Evolutionary conservation across 2,888 invertebrate genomes (phyloP).

Genomic region (Entomobrya proxima): DNA sequence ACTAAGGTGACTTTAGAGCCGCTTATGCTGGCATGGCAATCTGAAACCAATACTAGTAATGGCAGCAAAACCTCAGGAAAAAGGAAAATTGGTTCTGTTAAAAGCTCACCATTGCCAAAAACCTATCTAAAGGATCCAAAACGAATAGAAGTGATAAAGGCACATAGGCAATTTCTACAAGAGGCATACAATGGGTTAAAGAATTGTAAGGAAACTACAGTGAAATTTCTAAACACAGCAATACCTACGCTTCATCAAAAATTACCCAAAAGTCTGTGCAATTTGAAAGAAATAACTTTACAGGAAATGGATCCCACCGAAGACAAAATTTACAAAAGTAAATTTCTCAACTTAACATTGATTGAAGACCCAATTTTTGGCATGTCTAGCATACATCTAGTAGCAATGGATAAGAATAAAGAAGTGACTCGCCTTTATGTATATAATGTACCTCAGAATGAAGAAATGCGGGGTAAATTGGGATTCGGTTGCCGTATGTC

Average conservation of each 20-base stretch:
- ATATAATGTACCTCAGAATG: conserved; percentile 41
- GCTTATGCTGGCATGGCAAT: not conserved
- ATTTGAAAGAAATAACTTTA: conserved; percentile 38
- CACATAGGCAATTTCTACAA: not conserved
- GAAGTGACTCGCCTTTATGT: conserved; percentile 37
- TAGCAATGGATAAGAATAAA: conserved; percentile 50
- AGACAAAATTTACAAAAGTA: conserved; percentile 48
- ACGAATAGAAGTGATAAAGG: not conserved
- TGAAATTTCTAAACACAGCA: too few relatives aligned
- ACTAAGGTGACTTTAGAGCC: not conserved
- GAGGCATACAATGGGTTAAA: not conserved
- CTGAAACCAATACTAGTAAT: not conserved
- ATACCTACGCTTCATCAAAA: not conserved
- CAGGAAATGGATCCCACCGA: conserved; percentile 47
- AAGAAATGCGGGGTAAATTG: not conserved
- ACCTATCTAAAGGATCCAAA: not conserved
- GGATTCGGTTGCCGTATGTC: not conserved
- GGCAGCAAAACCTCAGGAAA: not conserved
- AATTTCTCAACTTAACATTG: conserved; percentile 27
- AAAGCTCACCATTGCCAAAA: not conserved
- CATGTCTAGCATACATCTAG: not conserved
- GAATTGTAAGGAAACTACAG: not conserved
- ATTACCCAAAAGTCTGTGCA: not conserved
- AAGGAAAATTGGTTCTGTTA: not conserved
- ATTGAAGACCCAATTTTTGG: conserved; percentile 56